A percentile compares a stretch with the other conserved stretches of the same genome.
These are phyloP conservation scores for Gallinago paraguaiae DNA, from an alignment of 2,113 vertebrate species.

Conservation along the genomic window DNA sequence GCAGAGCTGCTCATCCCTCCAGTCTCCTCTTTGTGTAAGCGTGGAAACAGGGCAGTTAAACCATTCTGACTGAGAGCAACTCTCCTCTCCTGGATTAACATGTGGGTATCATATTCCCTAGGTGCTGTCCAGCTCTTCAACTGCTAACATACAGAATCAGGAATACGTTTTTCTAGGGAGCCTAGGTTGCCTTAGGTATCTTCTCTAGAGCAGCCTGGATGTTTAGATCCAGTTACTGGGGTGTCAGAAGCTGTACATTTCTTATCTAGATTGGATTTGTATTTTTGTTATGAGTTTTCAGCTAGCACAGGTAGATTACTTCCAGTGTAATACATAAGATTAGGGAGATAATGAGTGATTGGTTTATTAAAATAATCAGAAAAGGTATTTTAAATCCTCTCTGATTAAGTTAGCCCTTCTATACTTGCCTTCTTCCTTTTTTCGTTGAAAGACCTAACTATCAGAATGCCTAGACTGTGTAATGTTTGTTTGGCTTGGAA, in stretches of 20 bases:
- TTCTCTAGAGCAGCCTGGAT: neutral
- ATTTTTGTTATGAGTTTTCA: neutral
- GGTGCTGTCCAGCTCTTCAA: neutral
- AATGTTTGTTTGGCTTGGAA: neutral
- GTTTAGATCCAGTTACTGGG: neutral
- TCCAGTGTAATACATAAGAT: neutral
- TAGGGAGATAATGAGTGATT: neutral
- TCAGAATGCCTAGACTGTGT: neutral
- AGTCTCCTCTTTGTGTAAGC: accelerated
- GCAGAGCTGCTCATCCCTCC: neutral
- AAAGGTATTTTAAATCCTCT: neutral
- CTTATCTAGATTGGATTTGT: neutral
- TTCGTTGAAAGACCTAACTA: neutral
- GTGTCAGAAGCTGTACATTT: neutral
- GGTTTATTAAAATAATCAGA: neutral
- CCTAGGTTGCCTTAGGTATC: neutral
- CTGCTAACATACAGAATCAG: neutral
- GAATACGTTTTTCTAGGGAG: neutral
- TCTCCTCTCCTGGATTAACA: accelerated
- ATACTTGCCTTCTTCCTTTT: neutral
- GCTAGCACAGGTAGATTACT: neutral
- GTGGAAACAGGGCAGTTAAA: neutral
- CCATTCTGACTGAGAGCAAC: neutral
- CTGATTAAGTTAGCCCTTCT: neutral
- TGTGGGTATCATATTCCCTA: neutral